Percentiles rank a stretch among this genome's conserved stretches.
These are phyloP conservation scores for Aphaenogaster ashmeadi DNA, from an alignment of 1,140 invertebrate species.

Conservation along the genomic window DNA sequence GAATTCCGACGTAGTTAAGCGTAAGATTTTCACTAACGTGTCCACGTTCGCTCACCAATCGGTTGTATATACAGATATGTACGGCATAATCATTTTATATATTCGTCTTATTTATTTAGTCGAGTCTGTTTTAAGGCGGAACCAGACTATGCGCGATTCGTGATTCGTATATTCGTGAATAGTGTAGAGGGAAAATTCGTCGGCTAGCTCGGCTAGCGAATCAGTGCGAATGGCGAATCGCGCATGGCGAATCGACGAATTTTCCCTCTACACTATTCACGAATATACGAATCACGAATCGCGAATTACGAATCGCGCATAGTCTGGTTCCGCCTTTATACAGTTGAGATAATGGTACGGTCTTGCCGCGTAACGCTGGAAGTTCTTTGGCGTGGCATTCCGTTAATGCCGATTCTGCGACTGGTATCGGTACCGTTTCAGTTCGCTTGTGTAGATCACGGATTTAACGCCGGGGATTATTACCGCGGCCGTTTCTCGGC, in stretches of 20 bases:
- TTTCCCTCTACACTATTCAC: too few species aligned
- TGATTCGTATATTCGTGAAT: too few species aligned
- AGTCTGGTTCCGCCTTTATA: too few species aligned
- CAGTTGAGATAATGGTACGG: background rate
- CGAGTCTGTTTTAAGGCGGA: slow-evolving; percentile 40
- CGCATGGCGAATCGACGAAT: too few species aligned
- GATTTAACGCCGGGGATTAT: slow-evolving; percentile 15
- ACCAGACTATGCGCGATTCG: too few species aligned
- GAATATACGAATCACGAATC: too few species aligned
- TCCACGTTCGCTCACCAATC: slow-evolving; percentile 55
- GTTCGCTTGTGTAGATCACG: background rate
- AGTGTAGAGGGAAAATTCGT: too few species aligned
- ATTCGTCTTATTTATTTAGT: slow-evolving; percentile 56
- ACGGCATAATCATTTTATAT: background rate
- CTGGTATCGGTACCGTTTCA: slow-evolving; percentile 19
- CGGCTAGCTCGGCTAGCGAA: too few species aligned
- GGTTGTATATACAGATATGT: slow-evolving; percentile 55
- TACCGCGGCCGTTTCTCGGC: background rate
- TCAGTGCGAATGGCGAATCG: too few species aligned
- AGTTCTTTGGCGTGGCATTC: slow-evolving; percentile 2
- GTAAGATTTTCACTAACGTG: slow-evolving; percentile 29
- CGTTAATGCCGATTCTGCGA: background rate
- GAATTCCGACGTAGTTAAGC: background rate
- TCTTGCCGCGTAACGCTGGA: slow-evolving; percentile 6
- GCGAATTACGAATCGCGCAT: too few species aligned